Base-by-base conservation (phyloP, 2,797 vertebrate genomes). In the Ptychadena robeensis region DNA sequence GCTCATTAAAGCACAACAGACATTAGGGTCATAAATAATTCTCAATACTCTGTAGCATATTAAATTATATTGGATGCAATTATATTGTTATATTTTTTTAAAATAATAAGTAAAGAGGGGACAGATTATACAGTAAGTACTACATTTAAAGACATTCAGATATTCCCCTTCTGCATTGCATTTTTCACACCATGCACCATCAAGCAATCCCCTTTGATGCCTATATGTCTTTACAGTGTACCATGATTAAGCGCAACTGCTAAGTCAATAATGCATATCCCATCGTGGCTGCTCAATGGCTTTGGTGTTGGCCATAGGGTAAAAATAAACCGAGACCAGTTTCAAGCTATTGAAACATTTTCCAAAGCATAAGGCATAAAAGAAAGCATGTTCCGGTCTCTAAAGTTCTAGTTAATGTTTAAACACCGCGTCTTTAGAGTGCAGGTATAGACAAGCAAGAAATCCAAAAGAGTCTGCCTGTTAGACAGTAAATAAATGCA, bases 331-430 rank as follows among this genome's bases (percentile, higher is more conserved):
- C 30, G 40, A 82, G 27, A 61, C 67, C 34, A n/a, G 70, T 48
- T 72, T 70, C 78, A 32, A 78, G 71, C 75, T 78, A 30, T 73
- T 57, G 28, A 72, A 74, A 73, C 32, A 40, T 40, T 37, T 34
- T 67, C 31, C 34, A 67, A 22, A 67, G 66, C 34, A 35, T 37
- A 35, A 68, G 66, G 59, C 25, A 61, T 2, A 2, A 61, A 82
- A 53, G 34, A 65, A 63, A 53, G 37, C 38, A 66, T 65, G 35
- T 78, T 72, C 28, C 9, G 31, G 59, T 70, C 34, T 25, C 28
- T 34, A 82, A 69, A 77, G 73, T 27, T 32, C 27, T 27, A 63
- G 68, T 67, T 82, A 76, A 82, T 76, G 38, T 75, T 76, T 76
- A 82, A 82, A 69, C 72, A 40, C 10, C 48, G 25, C 27, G 73